phyloP scores from a whole-genome alignment of 2,113 vertebrate species.

The Ctenomys sociabilis region DNA sequence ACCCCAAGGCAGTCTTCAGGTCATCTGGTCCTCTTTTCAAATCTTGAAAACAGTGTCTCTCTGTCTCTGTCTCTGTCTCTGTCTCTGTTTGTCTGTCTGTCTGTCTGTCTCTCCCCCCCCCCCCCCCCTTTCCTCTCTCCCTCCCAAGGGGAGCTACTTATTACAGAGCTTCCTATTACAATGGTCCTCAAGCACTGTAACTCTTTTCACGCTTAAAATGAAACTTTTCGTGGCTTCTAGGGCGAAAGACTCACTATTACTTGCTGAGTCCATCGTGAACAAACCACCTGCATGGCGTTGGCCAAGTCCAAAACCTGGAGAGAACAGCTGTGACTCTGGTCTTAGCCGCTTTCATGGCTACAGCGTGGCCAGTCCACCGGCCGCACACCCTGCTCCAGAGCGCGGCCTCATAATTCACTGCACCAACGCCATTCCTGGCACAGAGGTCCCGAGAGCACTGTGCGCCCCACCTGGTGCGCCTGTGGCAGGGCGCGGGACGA shows the following conservation, averaged over 20 bases:
- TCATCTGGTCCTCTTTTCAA: not conserved
- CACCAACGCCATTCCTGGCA: not conserved
- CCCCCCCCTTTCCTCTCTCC: not conserved
- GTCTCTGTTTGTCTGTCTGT: not conserved
- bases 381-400: not conserved
- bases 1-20: not conserved
- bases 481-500: not conserved
- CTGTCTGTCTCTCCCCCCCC: accelerated
- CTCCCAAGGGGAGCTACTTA: not conserved
- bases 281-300: conserved; percentile 22
- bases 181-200: not conserved
- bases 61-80: no score
- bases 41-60: not conserved
- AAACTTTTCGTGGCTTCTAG: not conserved
- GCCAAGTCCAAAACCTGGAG: not conserved
- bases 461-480: conserved; percentile 61
- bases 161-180: not conserved
- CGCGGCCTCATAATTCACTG: not conserved
- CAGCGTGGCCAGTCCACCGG: not conserved
- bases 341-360: not conserved
- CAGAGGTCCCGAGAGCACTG: not conserved
- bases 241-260: not conserved
- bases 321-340: not conserved
- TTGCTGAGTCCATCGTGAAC: not conserved
- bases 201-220: not conserved